These are phyloP conservation scores for Uloborus plumipes DNA, from an alignment of 2,888 invertebrate species.

Conservation along the genomic window DNA sequence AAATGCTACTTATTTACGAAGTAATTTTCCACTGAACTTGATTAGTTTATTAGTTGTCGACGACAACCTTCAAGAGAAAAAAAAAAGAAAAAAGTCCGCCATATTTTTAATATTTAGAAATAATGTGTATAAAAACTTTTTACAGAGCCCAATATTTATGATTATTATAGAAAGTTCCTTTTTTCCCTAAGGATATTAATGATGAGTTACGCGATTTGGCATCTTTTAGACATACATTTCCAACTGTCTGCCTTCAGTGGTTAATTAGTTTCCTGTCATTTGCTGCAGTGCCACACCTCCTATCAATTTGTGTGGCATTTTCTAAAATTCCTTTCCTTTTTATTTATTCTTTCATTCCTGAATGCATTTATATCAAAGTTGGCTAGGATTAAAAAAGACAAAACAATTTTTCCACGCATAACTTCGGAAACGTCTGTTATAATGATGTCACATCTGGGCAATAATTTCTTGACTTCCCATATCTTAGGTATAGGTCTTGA, in stretches of 20 bases:
- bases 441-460: constrained; percentile 47
- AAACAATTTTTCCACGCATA: constrained; percentile 35
- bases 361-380: background rate
- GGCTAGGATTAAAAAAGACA: constrained; percentile 1
- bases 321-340: constrained; percentile 13
- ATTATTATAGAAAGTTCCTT: background rate
- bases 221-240: constrained; percentile 1
- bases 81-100: too few relatives aligned
- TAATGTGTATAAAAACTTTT: too few relatives aligned
- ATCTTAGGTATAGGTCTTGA: constrained; percentile 37
- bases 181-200: constrained; percentile 9
- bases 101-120: too few relatives aligned
- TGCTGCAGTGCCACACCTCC: constrained; percentile 1
- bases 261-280: constrained; percentile 2
- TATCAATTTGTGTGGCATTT: constrained; percentile 18
- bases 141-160: constrained; percentile 2
- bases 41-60: too few relatives aligned
- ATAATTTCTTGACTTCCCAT: constrained; percentile 47
- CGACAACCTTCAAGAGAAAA: too few relatives aligned
- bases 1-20: too few relatives aligned
- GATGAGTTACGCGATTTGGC: constrained; percentile 7
- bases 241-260: background rate
- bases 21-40: too few relatives aligned
- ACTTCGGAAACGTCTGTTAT: constrained; percentile 31
- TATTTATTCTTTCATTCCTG: constrained; percentile 8